Evolutionary conservation across 2,113 vertebrate genomes (phyloP).

Genomic region (Sinocyclocheilus grahami): DNA sequence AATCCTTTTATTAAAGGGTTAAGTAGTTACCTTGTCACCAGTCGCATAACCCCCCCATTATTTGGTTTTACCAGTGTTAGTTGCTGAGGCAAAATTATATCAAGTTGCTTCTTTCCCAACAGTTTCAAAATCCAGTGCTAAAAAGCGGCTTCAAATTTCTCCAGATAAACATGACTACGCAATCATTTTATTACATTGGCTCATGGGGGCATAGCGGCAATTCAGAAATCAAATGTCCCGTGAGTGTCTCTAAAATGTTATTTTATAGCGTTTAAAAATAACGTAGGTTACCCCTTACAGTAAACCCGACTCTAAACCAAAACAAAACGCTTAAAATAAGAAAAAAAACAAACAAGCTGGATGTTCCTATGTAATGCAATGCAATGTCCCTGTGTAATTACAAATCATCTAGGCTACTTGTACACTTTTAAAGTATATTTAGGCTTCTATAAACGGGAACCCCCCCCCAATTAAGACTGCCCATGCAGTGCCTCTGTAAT

Average conservation of each 20-base stretch:
- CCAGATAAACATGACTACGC: neutral
- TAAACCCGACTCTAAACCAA: neutral
- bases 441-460: no score
- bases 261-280: neutral
- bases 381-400: no score
- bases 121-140: neutral
- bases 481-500: neutral
- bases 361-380: neutral
- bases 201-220: neutral
- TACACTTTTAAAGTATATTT: no score
- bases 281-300: neutral
- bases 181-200: neutral
- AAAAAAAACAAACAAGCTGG: neutral
- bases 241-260: neutral
- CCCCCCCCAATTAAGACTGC: no score
- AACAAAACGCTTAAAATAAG: neutral
- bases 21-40: constrained; percentile 14
- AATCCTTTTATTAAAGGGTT: constrained; percentile 47
- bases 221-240: neutral
- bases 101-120: neutral
- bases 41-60: constrained; percentile 37
- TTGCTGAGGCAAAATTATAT: no score
- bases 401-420: constrained; percentile 1
- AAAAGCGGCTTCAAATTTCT: neutral
- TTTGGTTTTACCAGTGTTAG: no score